These are phyloP conservation scores for Eurosta solidaginis DNA, from an alignment of 1,140 invertebrate species.

Conservation along the genomic window DNA sequence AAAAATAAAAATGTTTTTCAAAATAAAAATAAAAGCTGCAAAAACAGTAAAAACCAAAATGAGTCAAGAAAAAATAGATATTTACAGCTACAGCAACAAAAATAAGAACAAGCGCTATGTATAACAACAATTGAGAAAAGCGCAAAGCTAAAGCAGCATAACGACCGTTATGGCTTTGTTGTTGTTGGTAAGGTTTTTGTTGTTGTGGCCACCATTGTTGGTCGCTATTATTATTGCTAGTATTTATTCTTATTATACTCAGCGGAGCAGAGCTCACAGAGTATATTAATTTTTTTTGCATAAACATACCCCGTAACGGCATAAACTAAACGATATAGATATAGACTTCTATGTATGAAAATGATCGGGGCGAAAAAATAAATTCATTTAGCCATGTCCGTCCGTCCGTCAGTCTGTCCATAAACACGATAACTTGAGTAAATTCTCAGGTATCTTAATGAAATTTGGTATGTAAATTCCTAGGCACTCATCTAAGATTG, in stretches of 20 bases:
- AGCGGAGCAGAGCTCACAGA: too few species aligned
- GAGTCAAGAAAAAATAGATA: conserved; percentile 6
- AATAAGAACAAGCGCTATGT: not conserved
- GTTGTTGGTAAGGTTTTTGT: not conserved
- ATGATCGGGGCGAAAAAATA: too few species aligned
- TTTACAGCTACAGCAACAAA: conserved; percentile 15
- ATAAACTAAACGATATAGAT: too few species aligned
- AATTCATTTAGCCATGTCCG: too few species aligned
- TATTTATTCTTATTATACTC: not conserved
- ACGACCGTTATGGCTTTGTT: not conserved
- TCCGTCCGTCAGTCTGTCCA: too few species aligned
- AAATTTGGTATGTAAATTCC: too few species aligned
- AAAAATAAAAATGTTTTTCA: conserved; percentile 27
- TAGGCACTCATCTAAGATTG: too few species aligned
- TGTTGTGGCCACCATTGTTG: not conserved
- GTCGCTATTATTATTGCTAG: not conserved
- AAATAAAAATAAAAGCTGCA: not conserved
- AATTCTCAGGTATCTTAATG: too few species aligned
- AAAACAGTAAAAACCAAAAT: conserved; percentile 10
- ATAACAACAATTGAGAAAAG: not conserved
- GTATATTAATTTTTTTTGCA: too few species aligned
- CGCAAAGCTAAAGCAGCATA: not conserved
- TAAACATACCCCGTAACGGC: too few species aligned
- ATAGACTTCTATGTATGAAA: too few species aligned
- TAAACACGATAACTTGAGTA: too few species aligned